Evolutionary conservation across 2,797 vertebrate species (phyloP).

Genomic region (Knipowitschia caucasica): DNA sequence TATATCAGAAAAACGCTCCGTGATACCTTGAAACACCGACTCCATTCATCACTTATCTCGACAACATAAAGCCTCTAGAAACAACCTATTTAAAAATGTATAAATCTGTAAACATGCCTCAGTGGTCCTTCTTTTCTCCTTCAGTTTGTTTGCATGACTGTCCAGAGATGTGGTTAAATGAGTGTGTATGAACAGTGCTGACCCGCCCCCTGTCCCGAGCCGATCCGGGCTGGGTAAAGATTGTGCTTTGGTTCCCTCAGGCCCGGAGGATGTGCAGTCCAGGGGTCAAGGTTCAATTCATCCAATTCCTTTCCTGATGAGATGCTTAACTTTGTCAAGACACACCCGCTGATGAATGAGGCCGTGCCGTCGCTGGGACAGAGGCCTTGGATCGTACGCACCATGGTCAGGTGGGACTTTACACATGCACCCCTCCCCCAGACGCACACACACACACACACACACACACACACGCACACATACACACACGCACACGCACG

Average conservation of each 20-base stretch:
- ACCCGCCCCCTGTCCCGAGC: constrained; percentile 1
- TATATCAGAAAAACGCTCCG: too few species aligned
- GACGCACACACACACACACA: background rate
- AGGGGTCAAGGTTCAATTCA: constrained; percentile 87
- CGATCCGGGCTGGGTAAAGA: constrained; percentile 9
- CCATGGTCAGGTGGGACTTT: constrained; percentile 84
- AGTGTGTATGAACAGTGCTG: background rate
- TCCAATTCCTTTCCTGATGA: constrained; percentile 92
- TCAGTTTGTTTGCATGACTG: too few species aligned
- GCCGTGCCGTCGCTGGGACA: constrained; percentile 86
- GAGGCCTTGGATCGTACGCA: constrained; percentile 89
- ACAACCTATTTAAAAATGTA: too few species aligned
- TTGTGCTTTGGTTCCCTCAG: constrained; percentile 57
- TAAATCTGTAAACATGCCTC: constrained; percentile 11
- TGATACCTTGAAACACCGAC: too few species aligned
- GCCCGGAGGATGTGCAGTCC: constrained; percentile 87
- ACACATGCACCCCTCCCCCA: background rate
- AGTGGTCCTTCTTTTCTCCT: too few species aligned
- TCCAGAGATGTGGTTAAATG: constrained; percentile 11
- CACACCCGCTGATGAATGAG: constrained; percentile 94
- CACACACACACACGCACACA: background rate
- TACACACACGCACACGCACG: too few species aligned
- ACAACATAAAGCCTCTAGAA: too few species aligned
- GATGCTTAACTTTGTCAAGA: constrained; percentile 95
- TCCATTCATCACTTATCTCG: too few species aligned